phyloP scores from a whole-genome alignment of 1,140 invertebrate species.

The Drosophila ercepeae region DNA sequence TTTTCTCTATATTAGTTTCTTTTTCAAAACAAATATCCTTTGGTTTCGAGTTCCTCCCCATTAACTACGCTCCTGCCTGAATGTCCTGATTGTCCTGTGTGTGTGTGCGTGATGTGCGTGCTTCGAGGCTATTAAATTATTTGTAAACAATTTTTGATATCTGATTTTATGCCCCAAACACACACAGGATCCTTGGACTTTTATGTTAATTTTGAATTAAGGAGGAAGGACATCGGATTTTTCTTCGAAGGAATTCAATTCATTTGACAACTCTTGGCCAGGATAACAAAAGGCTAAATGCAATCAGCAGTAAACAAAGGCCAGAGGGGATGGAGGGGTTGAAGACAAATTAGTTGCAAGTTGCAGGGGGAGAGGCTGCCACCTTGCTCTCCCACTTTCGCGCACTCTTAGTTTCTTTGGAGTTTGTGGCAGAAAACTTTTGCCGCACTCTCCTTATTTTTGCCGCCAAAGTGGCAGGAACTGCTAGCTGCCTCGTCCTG shows the following conservation, averaged over 20 bases:
- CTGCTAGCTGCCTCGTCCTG: background rate
- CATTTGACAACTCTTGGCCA: conserved; percentile 68
- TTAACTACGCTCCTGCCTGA: background rate
- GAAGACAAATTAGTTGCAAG: conserved; percentile 78
- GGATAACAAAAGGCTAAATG: conserved; percentile 70
- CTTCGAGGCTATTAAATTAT: conserved; percentile 76
- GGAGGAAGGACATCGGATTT: no score
- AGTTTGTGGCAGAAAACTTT: conserved; percentile 46
- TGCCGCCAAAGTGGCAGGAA: no score
- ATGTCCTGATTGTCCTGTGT: conserved; percentile 6
- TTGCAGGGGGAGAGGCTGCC: conserved; percentile 33
- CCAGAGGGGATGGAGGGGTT: conserved; percentile 18
- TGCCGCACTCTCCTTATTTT: background rate
- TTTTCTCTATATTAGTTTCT: no score
- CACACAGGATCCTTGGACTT: conserved; percentile 10
- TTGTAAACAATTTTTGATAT: conserved; percentile 82
- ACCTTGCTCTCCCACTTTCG: no score
- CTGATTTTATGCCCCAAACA: conserved; percentile 80
- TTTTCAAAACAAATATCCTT: background rate
- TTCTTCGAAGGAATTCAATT: conserved; percentile 59
- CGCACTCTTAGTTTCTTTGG: conserved; percentile 14
- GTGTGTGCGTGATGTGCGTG: conserved; percentile 60
- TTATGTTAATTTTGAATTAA: background rate
- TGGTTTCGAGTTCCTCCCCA: background rate
- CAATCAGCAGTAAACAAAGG: conserved; percentile 75